Percentiles rank a stretch among this genome's conserved stretches.
phyloP scores from a whole-genome alignment of 1,140 invertebrate species.

The Lysiphlebus fabarum region DNA sequence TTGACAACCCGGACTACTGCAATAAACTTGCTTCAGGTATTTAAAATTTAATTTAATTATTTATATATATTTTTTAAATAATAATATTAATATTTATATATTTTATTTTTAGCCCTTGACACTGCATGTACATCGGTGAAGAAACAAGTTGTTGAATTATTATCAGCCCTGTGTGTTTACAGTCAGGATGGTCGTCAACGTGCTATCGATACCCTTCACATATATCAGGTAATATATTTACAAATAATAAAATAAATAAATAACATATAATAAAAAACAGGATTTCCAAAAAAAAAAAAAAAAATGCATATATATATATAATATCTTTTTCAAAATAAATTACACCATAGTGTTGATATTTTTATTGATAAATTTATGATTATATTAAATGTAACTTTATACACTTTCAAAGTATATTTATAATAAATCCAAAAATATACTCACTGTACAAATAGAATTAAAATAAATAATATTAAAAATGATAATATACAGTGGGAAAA shows the following conservation, averaged over 20 bases:
- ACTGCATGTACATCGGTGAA: constrained; percentile 82
- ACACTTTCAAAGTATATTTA: too few relatives aligned
- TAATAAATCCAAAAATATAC: too few relatives aligned
- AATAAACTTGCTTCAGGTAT: constrained; percentile 80
- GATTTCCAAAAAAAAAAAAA: too few relatives aligned
- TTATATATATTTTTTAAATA: neutral
- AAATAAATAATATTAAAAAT: too few relatives aligned
- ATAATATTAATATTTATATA: constrained; percentile 13
- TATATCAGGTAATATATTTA: constrained; percentile 70
- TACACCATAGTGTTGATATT: too few relatives aligned
- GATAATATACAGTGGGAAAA: too few relatives aligned
- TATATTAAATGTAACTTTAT: too few relatives aligned
- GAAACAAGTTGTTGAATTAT: constrained; percentile 87
- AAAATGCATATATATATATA: too few relatives aligned
- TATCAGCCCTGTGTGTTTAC: constrained; percentile 87
- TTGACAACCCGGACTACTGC: constrained; percentile 89
- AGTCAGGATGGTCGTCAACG: constrained; percentile 79
- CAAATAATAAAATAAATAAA: neutral
- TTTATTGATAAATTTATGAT: too few relatives aligned
- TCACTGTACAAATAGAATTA: too few relatives aligned
- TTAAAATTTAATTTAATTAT: constrained; percentile 31
- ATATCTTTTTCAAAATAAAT: too few relatives aligned
- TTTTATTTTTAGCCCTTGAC: constrained; percentile 68
- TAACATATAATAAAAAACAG: too few relatives aligned
- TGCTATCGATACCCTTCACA: constrained; percentile 81